Conservation (phyloP, 2,888 invertebrate genomes). For the Serrognathus titanus region DNA sequence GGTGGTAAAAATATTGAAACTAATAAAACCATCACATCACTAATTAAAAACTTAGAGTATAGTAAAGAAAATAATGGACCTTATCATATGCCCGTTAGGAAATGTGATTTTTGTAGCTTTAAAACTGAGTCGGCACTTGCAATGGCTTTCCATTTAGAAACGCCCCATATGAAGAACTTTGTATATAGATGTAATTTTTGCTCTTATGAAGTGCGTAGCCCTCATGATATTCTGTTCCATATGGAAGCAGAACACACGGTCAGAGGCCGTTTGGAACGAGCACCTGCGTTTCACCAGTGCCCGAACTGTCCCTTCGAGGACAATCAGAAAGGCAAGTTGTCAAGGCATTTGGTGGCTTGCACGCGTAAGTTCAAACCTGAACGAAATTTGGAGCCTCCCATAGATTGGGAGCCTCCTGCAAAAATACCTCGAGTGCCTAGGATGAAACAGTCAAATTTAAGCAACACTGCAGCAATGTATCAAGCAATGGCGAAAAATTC, state of each 20-base stretch:
- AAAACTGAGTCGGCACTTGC: constrained; percentile 81
- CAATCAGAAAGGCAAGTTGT: constrained; percentile 86
- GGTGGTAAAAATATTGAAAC: constrained; percentile 65
- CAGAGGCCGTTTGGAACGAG: constrained; percentile 77
- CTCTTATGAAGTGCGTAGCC: constrained; percentile 74
- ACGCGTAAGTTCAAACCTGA: constrained; percentile 87
- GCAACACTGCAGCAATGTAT: constrained; percentile 44
- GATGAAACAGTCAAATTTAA: constrained; percentile 42
- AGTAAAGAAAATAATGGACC: constrained; percentile 84
- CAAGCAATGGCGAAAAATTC: constrained; percentile 51
- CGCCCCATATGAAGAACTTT: constrained; percentile 86
- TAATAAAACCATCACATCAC: constrained; percentile 74
- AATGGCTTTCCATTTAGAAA: constrained; percentile 84
- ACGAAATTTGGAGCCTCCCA: constrained; percentile 78
- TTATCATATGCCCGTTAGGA: constrained; percentile 69
- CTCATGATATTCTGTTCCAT: constrained; percentile 85
- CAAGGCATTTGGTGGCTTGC: constrained; percentile 83
- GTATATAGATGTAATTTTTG: constrained; percentile 77
- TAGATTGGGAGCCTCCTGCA: constrained; percentile 91
- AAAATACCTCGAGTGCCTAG: constrained; percentile 76
- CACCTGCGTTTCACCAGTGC: constrained; percentile 86
- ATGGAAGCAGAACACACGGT: constrained; percentile 89
- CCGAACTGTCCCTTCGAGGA: constrained; percentile 93
- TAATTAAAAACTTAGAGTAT: constrained; percentile 80
- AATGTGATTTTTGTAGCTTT: constrained; percentile 86